Evolutionary conservation across 2,797 vertebrate species (phyloP).

Genomic region (Erethizon dorsatum): DNA sequence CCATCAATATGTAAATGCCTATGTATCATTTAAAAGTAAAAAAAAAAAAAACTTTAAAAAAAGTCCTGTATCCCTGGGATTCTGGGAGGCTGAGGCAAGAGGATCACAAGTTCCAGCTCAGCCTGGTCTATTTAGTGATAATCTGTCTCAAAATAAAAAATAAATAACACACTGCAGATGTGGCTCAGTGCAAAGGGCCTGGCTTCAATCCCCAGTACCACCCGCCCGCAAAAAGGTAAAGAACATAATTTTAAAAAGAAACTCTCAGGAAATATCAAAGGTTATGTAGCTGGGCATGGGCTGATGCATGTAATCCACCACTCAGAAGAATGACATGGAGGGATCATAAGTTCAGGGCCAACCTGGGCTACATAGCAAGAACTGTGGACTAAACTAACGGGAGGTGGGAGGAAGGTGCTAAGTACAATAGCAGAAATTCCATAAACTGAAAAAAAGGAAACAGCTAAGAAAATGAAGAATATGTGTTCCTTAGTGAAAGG

Average conservation of each 20-base stretch:
- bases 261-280: not conserved
- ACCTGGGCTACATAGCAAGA: not conserved
- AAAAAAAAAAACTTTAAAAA: not conserved
- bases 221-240: not conserved
- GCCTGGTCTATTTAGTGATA: too few species aligned
- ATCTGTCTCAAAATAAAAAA: too few species aligned
- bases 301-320: too few species aligned
- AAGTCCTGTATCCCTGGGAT: too few species aligned
- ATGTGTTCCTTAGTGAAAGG: too few species aligned
- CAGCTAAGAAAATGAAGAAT: not conserved
- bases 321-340: too few species aligned
- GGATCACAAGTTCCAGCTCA: too few species aligned
- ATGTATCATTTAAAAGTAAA: not conserved
- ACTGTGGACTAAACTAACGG: not conserved
- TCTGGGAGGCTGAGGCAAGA: too few species aligned
- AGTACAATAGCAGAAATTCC: slow-evolving; percentile 19
- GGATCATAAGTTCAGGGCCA: too few species aligned
- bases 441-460: not conserved
- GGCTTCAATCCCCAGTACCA: not conserved
- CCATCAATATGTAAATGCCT: not conserved
- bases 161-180: not conserved
- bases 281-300: not conserved
- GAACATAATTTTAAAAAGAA: not conserved
- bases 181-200: not conserved
- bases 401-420: not conserved